Base-by-base conservation (phyloP, 2,797 vertebrate genomes). In the Cryptoblepharus egeriae region DNA sequence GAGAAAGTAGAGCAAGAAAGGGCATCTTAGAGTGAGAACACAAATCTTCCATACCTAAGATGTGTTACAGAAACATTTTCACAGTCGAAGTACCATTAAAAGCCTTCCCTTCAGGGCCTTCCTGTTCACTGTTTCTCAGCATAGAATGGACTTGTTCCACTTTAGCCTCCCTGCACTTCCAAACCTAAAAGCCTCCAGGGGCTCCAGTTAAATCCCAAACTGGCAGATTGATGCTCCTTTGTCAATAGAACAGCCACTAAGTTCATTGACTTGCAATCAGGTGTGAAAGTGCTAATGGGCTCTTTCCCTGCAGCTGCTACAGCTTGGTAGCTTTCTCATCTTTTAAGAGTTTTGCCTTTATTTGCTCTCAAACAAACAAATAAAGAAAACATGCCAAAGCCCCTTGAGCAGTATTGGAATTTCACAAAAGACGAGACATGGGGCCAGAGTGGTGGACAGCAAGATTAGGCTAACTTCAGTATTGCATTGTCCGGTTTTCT, bases 261-360 rank as follows among this genome's bases (percentile, higher is more conserved):
- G 82, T 89, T 55, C 32, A 58, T 64, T 67, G 85, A 52, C 65
- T 88, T 82, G 76, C 75, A 88, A 73, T 72, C 85, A 86, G 42
- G 79, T 92, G 77, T 85, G 85, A 90, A 91, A 84, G 83, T 2
- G 2, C 37, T 90, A 90, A 92, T 78, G 80, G 77, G 70, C 78
- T 76, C 75, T 88, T 89, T 85, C 84, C 77, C 60, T 1, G 1
- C 71, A 88, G 82, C 45, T 81, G 37, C 52, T 57, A 58, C 68
- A 65, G 42, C 64, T 72, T 82, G 65, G 64, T 75, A 77, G 73
- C 18, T 82, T 42, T 70, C 76, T 85, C 61, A 26, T 76, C n/a
- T 45, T 87, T 85, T 61, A 81, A 89, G 90, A 86, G 58, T 5
- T 28, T 85, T 85, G 32, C 37, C 28, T 85, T 20, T 68, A 39